Evolutionary conservation across 2,888 invertebrate species (phyloP).

Genomic region (Cheilosia soror): DNA sequence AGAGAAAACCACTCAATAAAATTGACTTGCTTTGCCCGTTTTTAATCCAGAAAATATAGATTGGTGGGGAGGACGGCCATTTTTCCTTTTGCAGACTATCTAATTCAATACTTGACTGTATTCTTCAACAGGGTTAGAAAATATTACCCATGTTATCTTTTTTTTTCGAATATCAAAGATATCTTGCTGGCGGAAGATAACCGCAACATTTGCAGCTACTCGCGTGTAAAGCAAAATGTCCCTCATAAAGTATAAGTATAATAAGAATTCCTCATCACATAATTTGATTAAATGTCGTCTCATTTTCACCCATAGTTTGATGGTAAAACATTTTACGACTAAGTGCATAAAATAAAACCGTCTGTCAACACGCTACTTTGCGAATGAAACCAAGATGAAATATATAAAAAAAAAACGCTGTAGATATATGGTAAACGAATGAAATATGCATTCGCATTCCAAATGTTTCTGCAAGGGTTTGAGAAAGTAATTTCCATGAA

Average conservation of each 20-base stretch:
- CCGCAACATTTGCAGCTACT: neutral
- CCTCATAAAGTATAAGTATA: constrained; percentile 8
- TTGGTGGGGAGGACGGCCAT: too few species aligned
- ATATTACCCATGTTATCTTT: too few species aligned
- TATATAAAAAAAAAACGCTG: neutral
- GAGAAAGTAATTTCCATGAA: too few species aligned
- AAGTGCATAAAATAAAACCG: constrained; percentile 10
- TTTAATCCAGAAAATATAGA: too few species aligned
- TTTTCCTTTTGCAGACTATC: too few species aligned
- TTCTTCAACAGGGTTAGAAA: too few species aligned
- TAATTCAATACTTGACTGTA: too few species aligned
- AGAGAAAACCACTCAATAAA: too few species aligned
- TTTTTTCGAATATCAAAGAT: too few species aligned
- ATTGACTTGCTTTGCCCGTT: too few species aligned
- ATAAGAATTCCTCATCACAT: constrained; percentile 19
- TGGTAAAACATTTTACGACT: neutral
- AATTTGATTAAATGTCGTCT: constrained; percentile 17
- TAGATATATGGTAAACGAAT: neutral
- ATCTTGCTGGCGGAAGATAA: neutral
- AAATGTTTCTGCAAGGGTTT: too few species aligned
- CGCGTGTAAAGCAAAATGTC: neutral
- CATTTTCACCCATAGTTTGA: constrained; percentile 15
- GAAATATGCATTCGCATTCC: too few species aligned
- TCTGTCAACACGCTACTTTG: constrained; percentile 12
- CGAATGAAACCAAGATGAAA: neutral